phyloP scores from a whole-genome alignment of 1,140 invertebrate genomes.

The Drosophila obscura region DNA sequence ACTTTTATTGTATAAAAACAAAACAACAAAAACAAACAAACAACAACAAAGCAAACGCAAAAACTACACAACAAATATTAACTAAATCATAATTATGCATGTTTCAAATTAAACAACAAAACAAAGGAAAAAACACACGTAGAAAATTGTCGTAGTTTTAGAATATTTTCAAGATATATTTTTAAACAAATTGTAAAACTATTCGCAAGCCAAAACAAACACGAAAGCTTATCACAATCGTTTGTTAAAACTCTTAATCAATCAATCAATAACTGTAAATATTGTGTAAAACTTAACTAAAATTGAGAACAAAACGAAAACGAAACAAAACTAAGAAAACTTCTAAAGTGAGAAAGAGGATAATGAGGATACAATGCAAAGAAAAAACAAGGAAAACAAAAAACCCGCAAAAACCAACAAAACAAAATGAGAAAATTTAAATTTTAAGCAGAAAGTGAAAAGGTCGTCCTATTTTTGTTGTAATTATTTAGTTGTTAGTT shows the following conservation, averaged over 20 bases:
- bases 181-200: slow-evolving; percentile 45
- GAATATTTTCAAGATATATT: slow-evolving; percentile 55
- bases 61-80: slow-evolving; percentile 50
- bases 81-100: slow-evolving; percentile 62
- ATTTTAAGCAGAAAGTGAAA: slow-evolving; percentile 58
- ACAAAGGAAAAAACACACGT: slow-evolving; percentile 21
- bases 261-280: slow-evolving; percentile 49
- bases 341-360: slow-evolving; percentile 24
- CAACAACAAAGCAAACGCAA: slow-evolving; percentile 11
- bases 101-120: slow-evolving; percentile 59
- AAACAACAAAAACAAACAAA: slow-evolving; percentile 27
- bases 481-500: slow-evolving; percentile 63
- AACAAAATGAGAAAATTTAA: slow-evolving; percentile 30
- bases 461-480: slow-evolving; percentile 74
- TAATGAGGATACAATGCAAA: slow-evolving; percentile 21
- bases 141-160: slow-evolving; percentile 68
- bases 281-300: slow-evolving; percentile 54
- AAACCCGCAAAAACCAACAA: neutral
- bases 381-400: slow-evolving; percentile 18
- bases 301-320: slow-evolving; percentile 28
- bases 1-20: slow-evolving; percentile 49
- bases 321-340: slow-evolving; percentile 3
- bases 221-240: slow-evolving; percentile 46
- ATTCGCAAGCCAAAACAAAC: slow-evolving; percentile 32
- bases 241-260: slow-evolving; percentile 43